Percentiles rank a stretch among this genome's conserved stretches.
Conservation (phyloP, 2,888 invertebrate genomes). For the Apamea monoglypha region DNA sequence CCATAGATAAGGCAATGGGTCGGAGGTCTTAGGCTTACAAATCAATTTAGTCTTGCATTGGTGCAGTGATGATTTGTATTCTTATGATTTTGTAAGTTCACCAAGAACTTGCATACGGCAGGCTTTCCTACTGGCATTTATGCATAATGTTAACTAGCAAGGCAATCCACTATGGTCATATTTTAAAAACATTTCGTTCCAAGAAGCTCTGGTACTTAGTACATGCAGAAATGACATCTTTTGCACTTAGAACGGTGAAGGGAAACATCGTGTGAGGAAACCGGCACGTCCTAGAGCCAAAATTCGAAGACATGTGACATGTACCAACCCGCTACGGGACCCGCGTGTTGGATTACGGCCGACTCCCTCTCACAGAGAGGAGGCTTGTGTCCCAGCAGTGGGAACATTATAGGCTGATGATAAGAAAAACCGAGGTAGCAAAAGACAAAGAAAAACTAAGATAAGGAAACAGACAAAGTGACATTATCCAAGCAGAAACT, state of each 20-base stretch:
- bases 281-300: background rate
- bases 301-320: background rate
- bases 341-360: background rate
- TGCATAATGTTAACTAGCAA: background rate
- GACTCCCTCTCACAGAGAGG: no score
- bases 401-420: no score
- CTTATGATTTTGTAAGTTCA: background rate
- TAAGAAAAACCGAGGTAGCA: background rate
- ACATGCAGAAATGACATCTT: background rate
- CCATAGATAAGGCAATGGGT: constrained; percentile 30
- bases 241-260: background rate
- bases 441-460: background rate
- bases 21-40: constrained; percentile 34
- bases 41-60: constrained; percentile 5
- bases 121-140: background rate
- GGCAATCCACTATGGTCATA: background rate
- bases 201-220: background rate
- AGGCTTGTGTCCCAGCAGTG: no score
- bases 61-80: background rate
- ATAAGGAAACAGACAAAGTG: constrained; percentile 19
- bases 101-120: background rate
- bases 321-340: no score
- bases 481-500: constrained; percentile 11
- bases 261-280: background rate
- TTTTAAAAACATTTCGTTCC: background rate